These are phyloP conservation scores for Cyclura pinguis DNA, from an alignment of 2,797 vertebrate species.

Conservation along the genomic window DNA sequence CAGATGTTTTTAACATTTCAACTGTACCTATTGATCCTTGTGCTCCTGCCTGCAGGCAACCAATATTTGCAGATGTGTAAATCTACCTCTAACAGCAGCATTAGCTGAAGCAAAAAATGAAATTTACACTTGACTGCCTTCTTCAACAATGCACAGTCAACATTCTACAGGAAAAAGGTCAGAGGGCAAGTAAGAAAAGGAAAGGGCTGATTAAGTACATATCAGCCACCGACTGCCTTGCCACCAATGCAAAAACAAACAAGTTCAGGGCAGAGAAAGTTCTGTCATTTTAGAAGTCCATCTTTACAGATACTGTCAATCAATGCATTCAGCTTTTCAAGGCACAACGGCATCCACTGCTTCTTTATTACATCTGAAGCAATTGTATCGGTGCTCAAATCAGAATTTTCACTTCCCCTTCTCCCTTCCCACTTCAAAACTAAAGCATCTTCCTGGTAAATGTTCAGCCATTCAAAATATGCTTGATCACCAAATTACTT, in stretches of 20 bases:
- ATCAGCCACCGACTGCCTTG: not conserved
- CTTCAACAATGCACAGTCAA: slow-evolving; percentile 68
- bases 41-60: slow-evolving; percentile 58
- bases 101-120: slow-evolving; percentile 80
- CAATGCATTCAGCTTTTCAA: not conserved
- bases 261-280: not conserved
- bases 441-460: not conserved
- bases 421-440: not conserved
- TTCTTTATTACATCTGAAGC: not conserved
- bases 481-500: not conserved
- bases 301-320: not conserved
- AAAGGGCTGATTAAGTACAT: slow-evolving; percentile 67
- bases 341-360: not conserved
- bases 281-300: not conserved
- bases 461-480: too few species aligned
- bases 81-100: slow-evolving; percentile 70
- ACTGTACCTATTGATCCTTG: slow-evolving; percentile 65
- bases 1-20: slow-evolving; percentile 46
- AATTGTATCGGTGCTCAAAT: not conserved
- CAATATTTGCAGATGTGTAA: slow-evolving; percentile 75
- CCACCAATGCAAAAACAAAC: not conserved
- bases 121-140: slow-evolving; percentile 78
- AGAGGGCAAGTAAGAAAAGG: slow-evolving; percentile 68
- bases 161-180: slow-evolving; percentile 73
- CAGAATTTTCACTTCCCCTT: not conserved